phyloP scores from a whole-genome alignment of 2,113 vertebrate genomes.

The Oreochromis spilurus region DNA sequence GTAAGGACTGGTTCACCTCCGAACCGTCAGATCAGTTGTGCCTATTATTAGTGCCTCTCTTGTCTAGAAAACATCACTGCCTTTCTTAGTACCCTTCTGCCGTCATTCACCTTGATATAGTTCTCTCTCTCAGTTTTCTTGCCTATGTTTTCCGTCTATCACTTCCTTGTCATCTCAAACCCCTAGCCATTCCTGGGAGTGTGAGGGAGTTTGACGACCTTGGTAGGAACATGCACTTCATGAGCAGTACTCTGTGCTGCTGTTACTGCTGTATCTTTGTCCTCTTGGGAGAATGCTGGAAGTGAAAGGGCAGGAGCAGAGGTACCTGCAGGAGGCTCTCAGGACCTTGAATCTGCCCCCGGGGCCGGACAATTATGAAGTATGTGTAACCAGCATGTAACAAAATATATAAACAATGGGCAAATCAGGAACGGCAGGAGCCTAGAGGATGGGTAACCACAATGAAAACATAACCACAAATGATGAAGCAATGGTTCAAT shows the following conservation, averaged over 20 bases:
- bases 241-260: constrained; percentile 38
- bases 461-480: too few species aligned
- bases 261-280: constrained; percentile 55
- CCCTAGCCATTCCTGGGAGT: neutral
- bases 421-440: neutral
- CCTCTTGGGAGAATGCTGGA: constrained; percentile 52
- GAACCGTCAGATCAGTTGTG: constrained; percentile 71
- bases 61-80: constrained; percentile 33
- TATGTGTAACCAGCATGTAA: too few species aligned
- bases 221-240: constrained; percentile 69
- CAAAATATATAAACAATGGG: too few species aligned
- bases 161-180: neutral
- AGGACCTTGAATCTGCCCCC: constrained; percentile 58
- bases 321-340: constrained; percentile 71
- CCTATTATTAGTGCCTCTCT: constrained; percentile 75
- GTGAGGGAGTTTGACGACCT: constrained; percentile 2
- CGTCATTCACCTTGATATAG: neutral
- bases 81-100: neutral
- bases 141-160: neutral
- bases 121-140: neutral
- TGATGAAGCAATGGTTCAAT: too few species aligned
- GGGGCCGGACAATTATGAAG: neutral
- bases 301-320: constrained; percentile 53
- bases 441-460: neutral
- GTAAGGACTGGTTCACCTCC: constrained; percentile 64